These are phyloP conservation scores for Agrotis puta DNA, from an alignment of 2,888 invertebrate genomes.

Conservation along the genomic window DNA sequence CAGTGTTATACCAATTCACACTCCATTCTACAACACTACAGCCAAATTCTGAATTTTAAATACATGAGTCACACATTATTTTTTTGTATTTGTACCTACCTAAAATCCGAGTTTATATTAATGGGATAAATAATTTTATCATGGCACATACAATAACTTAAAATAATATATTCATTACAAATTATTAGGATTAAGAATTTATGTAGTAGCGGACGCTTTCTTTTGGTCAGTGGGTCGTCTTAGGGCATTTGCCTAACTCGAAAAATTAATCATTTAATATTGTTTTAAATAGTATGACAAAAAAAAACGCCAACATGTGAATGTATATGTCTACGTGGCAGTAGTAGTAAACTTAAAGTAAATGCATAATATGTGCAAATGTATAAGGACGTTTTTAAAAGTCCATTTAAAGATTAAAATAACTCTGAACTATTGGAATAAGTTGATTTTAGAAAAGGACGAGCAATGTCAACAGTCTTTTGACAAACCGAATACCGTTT, in stretches of 20 bases:
- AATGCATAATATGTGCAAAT: not conserved
- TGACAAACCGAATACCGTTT: not conserved
- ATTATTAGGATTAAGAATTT: not conserved
- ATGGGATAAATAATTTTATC: not conserved
- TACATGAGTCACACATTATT: not conserved
- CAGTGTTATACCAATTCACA: not conserved
- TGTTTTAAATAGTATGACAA: not conserved
- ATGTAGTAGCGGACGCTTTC: not conserved
- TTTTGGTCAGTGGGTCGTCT: too few relatives aligned
- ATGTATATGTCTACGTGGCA: slow-evolving; percentile 61
- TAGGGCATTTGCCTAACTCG: not conserved
- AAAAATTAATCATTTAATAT: not conserved
- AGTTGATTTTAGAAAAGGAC: not conserved
- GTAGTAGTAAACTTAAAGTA: not conserved
- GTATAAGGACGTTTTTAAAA: not conserved
- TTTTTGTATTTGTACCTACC: not conserved
- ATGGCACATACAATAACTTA: not conserved
- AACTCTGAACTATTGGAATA: not conserved
- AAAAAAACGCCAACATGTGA: slow-evolving; percentile 41
- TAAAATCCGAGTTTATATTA: too few relatives aligned
- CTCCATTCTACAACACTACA: too few relatives aligned
- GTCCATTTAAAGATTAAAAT: not conserved
- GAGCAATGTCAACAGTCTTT: slow-evolving; percentile 26
- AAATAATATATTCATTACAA: not conserved
- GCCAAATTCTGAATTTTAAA: too few relatives aligned